Evolutionary conservation across 1,140 invertebrate species (phyloP), one percentile per base, ranked within the genome.

Genomic region (Hylaeus volcanicus): DNA sequence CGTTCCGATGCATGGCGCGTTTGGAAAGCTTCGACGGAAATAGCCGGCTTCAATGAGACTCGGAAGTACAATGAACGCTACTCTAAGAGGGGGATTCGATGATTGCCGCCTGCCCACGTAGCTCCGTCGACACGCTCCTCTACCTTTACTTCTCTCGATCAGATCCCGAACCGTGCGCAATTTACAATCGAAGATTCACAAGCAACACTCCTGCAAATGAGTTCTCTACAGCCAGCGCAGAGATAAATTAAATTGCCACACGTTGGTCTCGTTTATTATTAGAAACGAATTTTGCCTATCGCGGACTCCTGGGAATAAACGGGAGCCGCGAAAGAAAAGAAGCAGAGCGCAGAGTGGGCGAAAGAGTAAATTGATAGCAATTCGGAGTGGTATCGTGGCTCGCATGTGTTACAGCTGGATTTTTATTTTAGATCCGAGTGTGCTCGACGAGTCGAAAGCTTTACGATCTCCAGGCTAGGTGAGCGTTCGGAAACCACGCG

Each of bases 31-130:
- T 61, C 26, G 74, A 69, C 41, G 41, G 14, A 12, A 51, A 51
- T 51, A 51, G 2, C 51, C 51, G 51, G 51, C 53, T 70, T 81
- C 79, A 74, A 82, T 78, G 80, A 82, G 84, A 85, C 55, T 85
- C 74, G 74, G 68, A 65, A 63, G 60, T 85, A 86, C 84, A 85
- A 86, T 82, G 70, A 81, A 65, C 73, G 69, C 48, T 61, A n/a
- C 61, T 37, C 71, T 53, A 39, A 11, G 63, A 77, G 73, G 56
- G 69, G 79, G 56, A 76, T 81, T 45, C 56, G 66, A 74, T 84
- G 82, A 84, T 71, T 66, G 60, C 60, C 69, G 77, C 60, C 58
- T 77, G 43, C 15, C 64, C 70, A 56, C 45, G 69, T 71, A 51
- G 73, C 78, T 81, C 45, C 48, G 41, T 74, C 60, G 37, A 64